Evolutionary conservation across 2,113 vertebrate genomes (phyloP).

Genomic region (Hypocryptadius cinnamomeus): DNA sequence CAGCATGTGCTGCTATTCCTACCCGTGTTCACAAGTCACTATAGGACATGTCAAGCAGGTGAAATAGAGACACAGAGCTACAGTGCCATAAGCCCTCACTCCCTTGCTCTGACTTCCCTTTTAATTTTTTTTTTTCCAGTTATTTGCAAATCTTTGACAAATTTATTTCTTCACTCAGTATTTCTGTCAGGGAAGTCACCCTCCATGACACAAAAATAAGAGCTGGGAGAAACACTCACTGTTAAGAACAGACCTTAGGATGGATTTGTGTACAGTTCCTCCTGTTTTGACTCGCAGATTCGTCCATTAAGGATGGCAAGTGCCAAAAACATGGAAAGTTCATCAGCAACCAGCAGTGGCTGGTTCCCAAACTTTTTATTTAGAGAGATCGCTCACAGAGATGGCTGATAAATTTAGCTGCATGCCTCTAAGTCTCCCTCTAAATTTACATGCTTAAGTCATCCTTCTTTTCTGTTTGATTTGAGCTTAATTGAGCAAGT

Average conservation of each 20-base stretch:
- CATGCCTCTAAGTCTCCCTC: constrained; percentile 39
- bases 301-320: not conserved
- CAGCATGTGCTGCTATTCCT: constrained; percentile 9
- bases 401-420: constrained; percentile 61
- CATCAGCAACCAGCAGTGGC: constrained; percentile 24
- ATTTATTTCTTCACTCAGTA: not conserved
- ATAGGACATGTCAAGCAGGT: constrained; percentile 21
- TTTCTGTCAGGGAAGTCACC: not conserved
- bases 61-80: not conserved
- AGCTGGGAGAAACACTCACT: not conserved
- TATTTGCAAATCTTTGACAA: not conserved
- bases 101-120: not conserved
- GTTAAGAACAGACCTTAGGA: not conserved
- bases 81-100: not conserved
- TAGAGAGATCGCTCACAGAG: constrained; percentile 31
- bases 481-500: constrained; percentile 14
- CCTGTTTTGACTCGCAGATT: constrained; percentile 6
- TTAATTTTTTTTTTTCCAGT: not conserved
- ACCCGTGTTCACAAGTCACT: not conserved
- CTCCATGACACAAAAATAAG: not conserved
- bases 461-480: constrained; percentile 46
- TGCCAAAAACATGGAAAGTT: constrained; percentile 41
- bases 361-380: constrained; percentile 50
- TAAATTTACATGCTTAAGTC: constrained; percentile 59
- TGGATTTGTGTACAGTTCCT: not conserved